These are phyloP conservation scores for Oithona nana DNA, from an alignment of 2,888 invertebrate genomes.

Conservation along the genomic window DNA sequence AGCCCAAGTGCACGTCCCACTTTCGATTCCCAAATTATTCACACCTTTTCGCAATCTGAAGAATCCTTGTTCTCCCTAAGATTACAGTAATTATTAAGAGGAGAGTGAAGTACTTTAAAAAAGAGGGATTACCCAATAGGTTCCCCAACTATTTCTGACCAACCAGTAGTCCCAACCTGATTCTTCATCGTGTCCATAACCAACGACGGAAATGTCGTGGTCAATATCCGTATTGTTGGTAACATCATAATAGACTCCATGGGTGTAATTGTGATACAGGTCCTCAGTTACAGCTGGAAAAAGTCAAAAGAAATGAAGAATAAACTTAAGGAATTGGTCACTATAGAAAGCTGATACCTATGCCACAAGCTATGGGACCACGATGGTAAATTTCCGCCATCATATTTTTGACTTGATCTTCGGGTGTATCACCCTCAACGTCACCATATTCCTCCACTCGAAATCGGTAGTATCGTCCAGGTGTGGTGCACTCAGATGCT, in stretches of 20 bases:
- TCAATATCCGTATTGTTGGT: background rate
- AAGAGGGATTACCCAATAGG: constrained; percentile 17
- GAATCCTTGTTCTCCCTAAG: constrained; percentile 15
- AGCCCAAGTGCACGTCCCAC: constrained; percentile 14
- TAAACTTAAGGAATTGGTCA: too few species aligned
- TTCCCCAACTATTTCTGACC: constrained; percentile 16
- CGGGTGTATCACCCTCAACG: background rate
- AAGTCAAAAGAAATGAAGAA: too few species aligned
- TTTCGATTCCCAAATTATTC: constrained; percentile 16
- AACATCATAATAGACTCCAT: constrained; percentile 10
- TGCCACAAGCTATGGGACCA: constrained; percentile 14
- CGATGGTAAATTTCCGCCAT: constrained; percentile 15
- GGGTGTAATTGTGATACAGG: constrained; percentile 5
- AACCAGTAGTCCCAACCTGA: constrained; percentile 7
- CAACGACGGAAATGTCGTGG: constrained; percentile 17
- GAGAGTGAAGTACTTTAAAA: background rate
- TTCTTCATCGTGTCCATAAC: constrained; percentile 9
- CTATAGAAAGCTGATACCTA: too few species aligned
- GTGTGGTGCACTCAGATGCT: background rate
- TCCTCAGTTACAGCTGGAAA: constrained; percentile 16
- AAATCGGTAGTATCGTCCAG: background rate
- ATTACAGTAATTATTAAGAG: background rate
- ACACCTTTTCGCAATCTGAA: constrained; percentile 9
- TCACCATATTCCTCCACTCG: constrained; percentile 13
- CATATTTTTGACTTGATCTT: constrained; percentile 12